Base-by-base conservation (phyloP, 2,113 vertebrate genomes). In the Mionectes macconnelli region DNA sequence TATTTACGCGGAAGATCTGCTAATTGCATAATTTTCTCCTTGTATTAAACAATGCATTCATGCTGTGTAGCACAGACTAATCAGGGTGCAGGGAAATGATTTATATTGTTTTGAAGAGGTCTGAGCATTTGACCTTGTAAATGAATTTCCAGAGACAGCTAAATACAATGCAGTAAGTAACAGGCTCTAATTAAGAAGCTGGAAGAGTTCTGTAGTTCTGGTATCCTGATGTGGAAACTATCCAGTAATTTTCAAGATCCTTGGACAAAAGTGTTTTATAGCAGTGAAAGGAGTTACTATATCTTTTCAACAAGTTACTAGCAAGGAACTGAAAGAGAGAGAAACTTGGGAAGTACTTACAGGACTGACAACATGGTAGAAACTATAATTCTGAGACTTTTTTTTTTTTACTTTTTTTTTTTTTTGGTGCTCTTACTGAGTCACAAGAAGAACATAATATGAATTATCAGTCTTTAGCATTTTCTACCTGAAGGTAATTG, bases 1-100 rank as follows among this genome's bases (percentile, higher is more conserved):
- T 27, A 31, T 81, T 90, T 90, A 40, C 82, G 50, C 16, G 53
- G 68, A 72, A 86, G 68, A 57, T 47, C 22, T 78, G 56, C 68
- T 96, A 94, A 94, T 87, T 93, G 35, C 23, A 50, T 92, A 8
- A 35, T 92, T 90, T 92, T 89, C 47, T 92, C 40, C 37, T 93
- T 33, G 24, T 87, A 14, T 89, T 87, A 84, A 95, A 78, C 75
- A 75, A 19, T 23, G 31, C 45, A 55, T 77, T 85, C 63, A 17
- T 55, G 45, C 75, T 80, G 55, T 68, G 56, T 49, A 52, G 33
- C 6, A 7, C 31, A 81, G 52, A 40, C 52, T 64, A 67, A 45
- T 59, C 56, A 42, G 64, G 1, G 0, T 39, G 49, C 47, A 63
- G 67, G 44, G 40, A 63, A 92, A 75, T 81, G 68, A 84, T 94